Base-by-base conservation (phyloP, 2,797 vertebrate species). In the Gallinago nigripennis region DNA sequence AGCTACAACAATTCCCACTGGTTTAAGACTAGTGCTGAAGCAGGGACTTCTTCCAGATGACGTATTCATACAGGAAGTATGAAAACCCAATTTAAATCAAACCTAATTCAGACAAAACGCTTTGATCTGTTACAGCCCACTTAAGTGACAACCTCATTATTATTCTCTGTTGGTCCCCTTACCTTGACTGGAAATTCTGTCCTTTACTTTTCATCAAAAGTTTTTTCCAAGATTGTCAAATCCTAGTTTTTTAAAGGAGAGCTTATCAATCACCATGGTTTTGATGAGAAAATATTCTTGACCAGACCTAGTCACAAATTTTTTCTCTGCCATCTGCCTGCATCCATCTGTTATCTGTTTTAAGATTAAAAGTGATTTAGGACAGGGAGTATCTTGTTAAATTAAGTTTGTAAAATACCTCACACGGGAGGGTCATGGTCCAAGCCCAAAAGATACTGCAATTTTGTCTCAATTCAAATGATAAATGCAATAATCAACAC, bases 261-360 rank as follows among this genome's bases (percentile, higher is more conserved):
- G 39, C 43, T 94, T 93, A 93, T 90, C 90, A 95, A 92, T 95
- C 88, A 92, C 75, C 60, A 83, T 2, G n/a, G 19, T 79, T 95
- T 84, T 92, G 81, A 85, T 88, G 56, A 86, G 75, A 95, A 95
- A 93, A 96, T 7, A 83, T 79, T 88, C 86, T 78, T 69, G 39
- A 93, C 92, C 83, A 90, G 90, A 93, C 64, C 66, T 35, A 92
- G 71, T 53, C 72, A 70, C n/a, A 43, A 6, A 39, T 88, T 90
- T 81, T 88, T 90, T 81, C 72, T 73, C 63, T 95, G 78, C 95
- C 92, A 95, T 96, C 94, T 96, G 95, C 88, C 75, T 86, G 28
- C 53, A 88, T 53, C 93, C 93, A 96, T 97, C 94, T 96, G 95
- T 86, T 88, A 77, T 79, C 70, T 87, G 51, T 51, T 97, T 94